Percentiles rank a stretch among this genome's conserved stretches.
Evolutionary conservation across 2,113 vertebrate species (phyloP).

Genomic region (Ailurus styani): DNA sequence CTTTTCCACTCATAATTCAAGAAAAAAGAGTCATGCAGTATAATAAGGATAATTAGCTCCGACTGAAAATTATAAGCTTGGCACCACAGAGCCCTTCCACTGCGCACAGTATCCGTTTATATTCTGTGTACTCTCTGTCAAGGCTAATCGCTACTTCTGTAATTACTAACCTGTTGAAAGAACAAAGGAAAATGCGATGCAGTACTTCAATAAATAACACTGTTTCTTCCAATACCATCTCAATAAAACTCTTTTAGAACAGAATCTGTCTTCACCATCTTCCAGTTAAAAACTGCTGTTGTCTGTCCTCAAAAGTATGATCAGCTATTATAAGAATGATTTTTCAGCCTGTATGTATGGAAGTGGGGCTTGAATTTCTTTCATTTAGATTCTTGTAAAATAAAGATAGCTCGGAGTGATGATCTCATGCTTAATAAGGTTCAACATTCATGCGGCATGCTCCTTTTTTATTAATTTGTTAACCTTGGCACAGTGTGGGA

Average conservation of each 20-base stretch:
- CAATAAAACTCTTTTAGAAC: slow-evolving; percentile 54
- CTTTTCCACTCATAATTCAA: slow-evolving; percentile 85
- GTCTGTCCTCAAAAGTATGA: slow-evolving; percentile 11
- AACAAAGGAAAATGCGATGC: slow-evolving; percentile 79
- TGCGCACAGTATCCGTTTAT: slow-evolving; percentile 79
- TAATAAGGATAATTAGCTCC: slow-evolving; percentile 85
- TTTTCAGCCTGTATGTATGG: neutral
- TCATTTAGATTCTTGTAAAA: slow-evolving; percentile 10
- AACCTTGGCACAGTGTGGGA: slow-evolving; percentile 16
- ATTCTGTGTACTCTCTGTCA: slow-evolving; percentile 81
- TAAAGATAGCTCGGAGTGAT: neutral
- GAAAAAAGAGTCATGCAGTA: slow-evolving; percentile 81
- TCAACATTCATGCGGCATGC: neutral
- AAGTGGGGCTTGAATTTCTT: neutral
- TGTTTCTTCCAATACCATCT: slow-evolving; percentile 65
- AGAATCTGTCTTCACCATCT: neutral
- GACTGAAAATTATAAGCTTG: slow-evolving; percentile 83
- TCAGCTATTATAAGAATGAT: neutral
- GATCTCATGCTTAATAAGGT: slow-evolving; percentile 33
- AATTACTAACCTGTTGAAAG: slow-evolving; percentile 87
- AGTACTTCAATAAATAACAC: slow-evolving; percentile 63
- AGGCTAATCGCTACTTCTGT: slow-evolving; percentile 83
- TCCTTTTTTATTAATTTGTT: slow-evolving; percentile 42
- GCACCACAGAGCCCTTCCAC: slow-evolving; percentile 75
- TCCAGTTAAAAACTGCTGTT: neutral